Evolutionary conservation across 2,888 invertebrate genomes (phyloP), one percentile per base, ranked within the genome.

Genomic region (Pyrrhosoma nymphula): DNA sequence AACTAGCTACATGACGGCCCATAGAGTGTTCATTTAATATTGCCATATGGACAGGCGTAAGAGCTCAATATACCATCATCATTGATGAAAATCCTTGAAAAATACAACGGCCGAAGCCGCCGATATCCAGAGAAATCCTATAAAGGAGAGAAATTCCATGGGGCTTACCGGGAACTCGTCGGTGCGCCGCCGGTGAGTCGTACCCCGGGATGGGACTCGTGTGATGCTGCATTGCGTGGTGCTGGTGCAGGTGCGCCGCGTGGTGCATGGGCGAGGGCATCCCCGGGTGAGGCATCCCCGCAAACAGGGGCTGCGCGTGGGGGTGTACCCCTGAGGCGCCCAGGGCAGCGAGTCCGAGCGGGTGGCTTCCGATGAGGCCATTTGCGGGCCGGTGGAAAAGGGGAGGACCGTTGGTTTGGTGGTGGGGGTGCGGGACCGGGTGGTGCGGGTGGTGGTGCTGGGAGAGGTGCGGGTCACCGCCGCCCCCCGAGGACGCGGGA

Each of bases 361-460:
- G n/a, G 18, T 93, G 93, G 23, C 69, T 47, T 4, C 60, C 60
- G 26, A 93, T 93, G 69, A 93, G 93, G 0, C 93, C 93, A 69
- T 93, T 93, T 1, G 93, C 47, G 47, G 93, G 93, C 39, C 93
- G 93, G 69, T 93, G 93, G 47, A 93, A 93, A 47, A 93, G 35
- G n/a, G 93, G 93, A 20, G 91, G 63, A 2, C 90, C 90, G 91
- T 91, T 91, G 63, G 91, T 39, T 39, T 39, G 60, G 23, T 35
- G 91, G 39, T 39, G 35, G 20, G 60, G 91, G n/a, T 23, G 89
- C 96, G 95, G 97, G 97, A 47, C 96, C 96, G 90, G 96, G 97
- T 23, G 96, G 96, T 95, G 96, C 96, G 0, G 96, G 96, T 95
- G 96, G 96, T 2, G 96, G 96, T 30, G 97, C 96, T 95, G 95